Conservation (phyloP, 2,888 invertebrate genomes). For the Acrocera orbiculus region DNA sequence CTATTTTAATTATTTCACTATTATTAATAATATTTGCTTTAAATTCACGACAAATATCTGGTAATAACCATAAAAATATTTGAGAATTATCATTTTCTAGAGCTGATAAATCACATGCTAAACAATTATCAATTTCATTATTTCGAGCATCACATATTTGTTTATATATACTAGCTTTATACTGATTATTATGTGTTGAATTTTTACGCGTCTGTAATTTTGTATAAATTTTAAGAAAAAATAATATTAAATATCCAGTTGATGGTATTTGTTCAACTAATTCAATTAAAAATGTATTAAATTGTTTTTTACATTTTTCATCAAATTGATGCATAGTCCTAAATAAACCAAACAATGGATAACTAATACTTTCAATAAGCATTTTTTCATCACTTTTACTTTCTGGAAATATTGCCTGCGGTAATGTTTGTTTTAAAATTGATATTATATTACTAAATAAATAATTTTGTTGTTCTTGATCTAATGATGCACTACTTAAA, state of each 20-base stretch:
- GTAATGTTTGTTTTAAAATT: conserved; percentile 27
- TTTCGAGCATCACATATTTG: conserved; percentile 71
- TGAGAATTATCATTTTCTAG: conserved; percentile 80
- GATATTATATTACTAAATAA: conserved; percentile 26
- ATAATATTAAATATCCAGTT: conserved; percentile 72
- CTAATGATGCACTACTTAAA: conserved; percentile 23
- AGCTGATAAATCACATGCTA: conserved; percentile 67
- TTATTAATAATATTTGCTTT: conserved; percentile 75
- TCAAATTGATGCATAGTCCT: conserved; percentile 60
- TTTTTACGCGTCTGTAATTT: conserved; percentile 34
- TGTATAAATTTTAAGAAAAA: conserved; percentile 71
- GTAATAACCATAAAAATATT: conserved; percentile 80
- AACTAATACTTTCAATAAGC: conserved; percentile 58
- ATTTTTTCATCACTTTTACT: conserved; percentile 39
- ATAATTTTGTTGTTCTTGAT: conserved; percentile 29
- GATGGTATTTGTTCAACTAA: conserved; percentile 53
- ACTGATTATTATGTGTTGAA: conserved; percentile 37
- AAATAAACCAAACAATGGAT: conserved; percentile 75
- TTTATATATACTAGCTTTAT: conserved; percentile 73
- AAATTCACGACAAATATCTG: conserved; percentile 82
- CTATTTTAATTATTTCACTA: conserved; percentile 68
- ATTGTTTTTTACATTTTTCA: conserved; percentile 56
- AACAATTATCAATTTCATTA: conserved; percentile 51
- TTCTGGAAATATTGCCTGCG: conserved; percentile 34
- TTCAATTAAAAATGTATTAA: conserved; percentile 64